Evolutionary conservation across 2,113 vertebrate species (phyloP), one percentile per base, ranked within the genome.

Genomic region (Leptosomus discolor): DNA sequence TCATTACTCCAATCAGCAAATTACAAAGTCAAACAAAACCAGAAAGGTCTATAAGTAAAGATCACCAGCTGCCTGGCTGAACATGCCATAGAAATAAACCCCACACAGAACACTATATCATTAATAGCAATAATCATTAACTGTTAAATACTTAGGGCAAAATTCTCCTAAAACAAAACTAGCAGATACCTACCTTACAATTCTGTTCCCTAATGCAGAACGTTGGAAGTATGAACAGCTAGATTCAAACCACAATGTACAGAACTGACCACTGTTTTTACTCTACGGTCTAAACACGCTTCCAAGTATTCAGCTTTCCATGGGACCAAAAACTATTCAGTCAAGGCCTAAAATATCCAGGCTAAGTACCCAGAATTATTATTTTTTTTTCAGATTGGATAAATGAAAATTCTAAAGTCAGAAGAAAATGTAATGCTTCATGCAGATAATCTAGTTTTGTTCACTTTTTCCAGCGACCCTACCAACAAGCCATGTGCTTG

Each of bases 401-500:
- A 92, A 85, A 82, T 11, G 0, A 81, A 90, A 50, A 64, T 45
- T 80, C 41, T 70, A n/a, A 78, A 75, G 61, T 4, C 16, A 74
- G 18, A 68, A 77, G 12, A 57, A 85, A 64, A 37, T 2, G 1
- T 23, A 65, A 56, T 24, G 27, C 19, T 86, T 70, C 45, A 56
- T 46, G 60, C 37, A 43, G 15, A 37, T 70, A n/a, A 61, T 15
- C n/a, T 0, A 56, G 19, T 58, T 92, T 64, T 6, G 9, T 39
- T 84, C 18, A 37, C 23, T 84, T 41, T 8, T 93, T 77, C 78
- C 67, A 83, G 50, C 20, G 89, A 54, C 7, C 3, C 20, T 61
- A 69, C 8, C 27, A 77, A 45, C 27, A 85, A 76, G 20, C 9
- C 24, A 27, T 0, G 0, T 32, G 12, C 16, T 41, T 34, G 9